These are phyloP conservation scores for Andrena camellia DNA, from an alignment of 2,888 invertebrate species.

Conservation along the genomic window DNA sequence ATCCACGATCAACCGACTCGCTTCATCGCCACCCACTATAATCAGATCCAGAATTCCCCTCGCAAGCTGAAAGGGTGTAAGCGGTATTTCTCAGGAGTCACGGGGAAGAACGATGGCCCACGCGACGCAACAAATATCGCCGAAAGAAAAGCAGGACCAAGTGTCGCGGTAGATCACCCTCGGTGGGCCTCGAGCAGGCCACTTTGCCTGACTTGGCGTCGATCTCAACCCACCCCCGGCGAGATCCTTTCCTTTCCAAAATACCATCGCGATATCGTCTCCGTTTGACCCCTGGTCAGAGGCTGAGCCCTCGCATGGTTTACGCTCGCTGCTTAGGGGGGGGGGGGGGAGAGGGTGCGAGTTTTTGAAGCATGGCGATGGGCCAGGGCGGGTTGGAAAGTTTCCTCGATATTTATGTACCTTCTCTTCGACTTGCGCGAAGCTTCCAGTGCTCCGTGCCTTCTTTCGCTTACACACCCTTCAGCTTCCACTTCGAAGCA, in stretches of 20 bases:
- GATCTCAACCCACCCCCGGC: conserved; percentile 36
- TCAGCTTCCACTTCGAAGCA: not conserved
- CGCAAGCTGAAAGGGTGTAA: not conserved
- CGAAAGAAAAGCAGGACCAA: conserved; percentile 29
- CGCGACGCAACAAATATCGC: conserved; percentile 38
- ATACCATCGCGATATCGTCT: conserved; percentile 35
- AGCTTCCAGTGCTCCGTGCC: not conserved
- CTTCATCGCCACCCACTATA: too few relatives aligned
- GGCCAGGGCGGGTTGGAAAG: conserved; percentile 16
- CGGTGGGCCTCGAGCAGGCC: not conserved
- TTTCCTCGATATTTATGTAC: conserved; percentile 26
- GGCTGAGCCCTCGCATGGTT: conserved; percentile 60
- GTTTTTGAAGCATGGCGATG: conserved; percentile 72
- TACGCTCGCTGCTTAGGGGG: conserved; percentile 60
- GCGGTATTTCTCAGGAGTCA: conserved; percentile 8
- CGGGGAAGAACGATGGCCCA: conserved; percentile 14
- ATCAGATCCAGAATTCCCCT: too few relatives aligned
- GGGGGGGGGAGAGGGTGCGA: too few relatives aligned
- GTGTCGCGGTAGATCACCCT: conserved; percentile 64
- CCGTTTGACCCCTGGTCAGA: conserved; percentile 69
- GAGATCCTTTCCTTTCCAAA: conserved; percentile 30
- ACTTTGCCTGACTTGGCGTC: conserved; percentile 52
- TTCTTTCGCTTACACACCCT: not conserved
- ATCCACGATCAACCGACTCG: too few relatives aligned
- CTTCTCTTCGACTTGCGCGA: not conserved